These are phyloP conservation scores for Callocephalon fimbriatum DNA, from an alignment of 2,113 vertebrate genomes.

Conservation along the genomic window DNA sequence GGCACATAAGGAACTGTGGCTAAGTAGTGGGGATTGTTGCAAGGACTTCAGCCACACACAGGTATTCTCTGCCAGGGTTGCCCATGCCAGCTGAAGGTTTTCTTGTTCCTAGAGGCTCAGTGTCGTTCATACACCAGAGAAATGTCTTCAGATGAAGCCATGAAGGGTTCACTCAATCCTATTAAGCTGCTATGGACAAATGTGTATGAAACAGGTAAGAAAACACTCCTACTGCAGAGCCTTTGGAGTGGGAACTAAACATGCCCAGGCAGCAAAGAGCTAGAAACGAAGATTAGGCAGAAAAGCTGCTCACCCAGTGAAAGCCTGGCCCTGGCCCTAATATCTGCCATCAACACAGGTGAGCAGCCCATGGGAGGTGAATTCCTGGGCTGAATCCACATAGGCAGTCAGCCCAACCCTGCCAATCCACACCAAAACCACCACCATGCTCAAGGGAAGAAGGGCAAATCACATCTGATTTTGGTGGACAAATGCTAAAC, in stretches of 20 bases:
- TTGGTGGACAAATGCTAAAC: not conserved
- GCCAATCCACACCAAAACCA: not conserved
- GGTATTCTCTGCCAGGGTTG: not conserved
- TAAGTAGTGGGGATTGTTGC: not conserved
- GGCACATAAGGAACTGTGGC: not conserved
- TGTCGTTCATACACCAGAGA: fast-evolving
- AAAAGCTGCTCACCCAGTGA: fast-evolving
- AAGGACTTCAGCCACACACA: not conserved
- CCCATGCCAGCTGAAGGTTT: not conserved
- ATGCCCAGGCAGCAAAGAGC: not conserved
- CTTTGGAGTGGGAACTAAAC: not conserved
- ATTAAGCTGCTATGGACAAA: not conserved
- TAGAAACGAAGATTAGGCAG: not conserved
- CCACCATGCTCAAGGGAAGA: not conserved
- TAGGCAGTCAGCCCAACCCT: not conserved
- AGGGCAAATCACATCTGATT: not conserved
- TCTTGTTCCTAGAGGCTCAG: not conserved
- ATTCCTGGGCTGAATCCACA: not conserved
- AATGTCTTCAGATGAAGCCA: not conserved
- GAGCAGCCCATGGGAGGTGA: fast-evolving
- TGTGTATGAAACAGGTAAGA: not conserved
- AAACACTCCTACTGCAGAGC: not conserved
- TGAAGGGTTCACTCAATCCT: not conserved
- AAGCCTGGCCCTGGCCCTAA: not conserved
- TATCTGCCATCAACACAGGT: fast-evolving